Evolutionary conservation across 2,113 vertebrate species (phyloP).

Genomic region (Taurulus bubalis): DNA sequence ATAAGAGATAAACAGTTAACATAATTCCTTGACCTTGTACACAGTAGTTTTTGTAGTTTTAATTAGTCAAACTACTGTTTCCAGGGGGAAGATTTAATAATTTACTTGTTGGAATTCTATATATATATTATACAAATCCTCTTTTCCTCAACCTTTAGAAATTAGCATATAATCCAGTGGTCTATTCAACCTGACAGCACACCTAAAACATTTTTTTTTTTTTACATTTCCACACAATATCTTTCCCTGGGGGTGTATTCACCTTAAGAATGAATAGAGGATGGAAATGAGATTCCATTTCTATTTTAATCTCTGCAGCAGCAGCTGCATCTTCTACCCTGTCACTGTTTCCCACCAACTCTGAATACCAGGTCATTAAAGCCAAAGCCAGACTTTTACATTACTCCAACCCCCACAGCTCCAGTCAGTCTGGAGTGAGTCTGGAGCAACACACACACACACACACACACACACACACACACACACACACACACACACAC

Average conservation of each 20-base stretch:
- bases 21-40: not conserved
- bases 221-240: constrained; percentile 16
- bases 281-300: constrained; percentile 49
- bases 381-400: constrained; percentile 23
- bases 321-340: constrained; percentile 38
- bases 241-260: constrained; percentile 18
- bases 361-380: constrained; percentile 61
- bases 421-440: constrained; percentile 25
- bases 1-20: not conserved
- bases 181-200: constrained; percentile 23
- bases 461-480: constrained; percentile 2
- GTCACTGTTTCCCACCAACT: constrained; percentile 35
- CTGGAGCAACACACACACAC: not conserved
- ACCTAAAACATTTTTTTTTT: not conserved
- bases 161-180: not conserved
- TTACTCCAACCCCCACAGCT: constrained; percentile 28
- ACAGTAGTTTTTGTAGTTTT: not conserved
- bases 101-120: not conserved
- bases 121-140: not conserved
- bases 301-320: constrained; percentile 50
- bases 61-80: not conserved
- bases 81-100: not conserved
- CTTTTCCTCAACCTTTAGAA: not conserved
- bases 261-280: constrained; percentile 14
- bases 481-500: constrained; percentile 4